Conservation (phyloP, 2,797 vertebrate species). For the Sus cebifrons region DNA sequence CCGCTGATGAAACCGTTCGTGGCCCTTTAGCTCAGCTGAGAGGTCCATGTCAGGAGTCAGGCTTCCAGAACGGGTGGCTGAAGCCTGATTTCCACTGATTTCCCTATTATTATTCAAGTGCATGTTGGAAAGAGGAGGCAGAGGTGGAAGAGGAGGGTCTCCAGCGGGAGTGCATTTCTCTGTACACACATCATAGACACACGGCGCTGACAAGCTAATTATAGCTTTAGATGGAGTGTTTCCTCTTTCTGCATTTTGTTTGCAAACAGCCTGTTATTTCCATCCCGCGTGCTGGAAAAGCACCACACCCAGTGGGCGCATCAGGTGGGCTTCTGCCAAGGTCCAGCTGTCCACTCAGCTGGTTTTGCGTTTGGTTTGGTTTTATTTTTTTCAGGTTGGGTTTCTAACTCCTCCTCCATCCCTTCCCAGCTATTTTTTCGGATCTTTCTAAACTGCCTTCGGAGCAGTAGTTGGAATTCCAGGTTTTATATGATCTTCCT, state of each 20-base stretch:
- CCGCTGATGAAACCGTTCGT: neutral
- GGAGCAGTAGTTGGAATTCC: neutral
- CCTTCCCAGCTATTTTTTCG: neutral
- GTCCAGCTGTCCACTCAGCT: neutral
- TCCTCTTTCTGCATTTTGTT: conserved; percentile 77
- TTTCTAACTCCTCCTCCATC: neutral
- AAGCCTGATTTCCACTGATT: neutral
- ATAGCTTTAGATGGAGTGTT: conserved; percentile 77
- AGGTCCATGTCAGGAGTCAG: neutral
- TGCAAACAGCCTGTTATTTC: conserved; percentile 85
- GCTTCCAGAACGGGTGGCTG: neutral
- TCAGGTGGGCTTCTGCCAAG: neutral
- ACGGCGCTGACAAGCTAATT: conserved; percentile 74
- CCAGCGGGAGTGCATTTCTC: conserved; percentile 30
- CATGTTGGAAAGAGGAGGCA: neutral
- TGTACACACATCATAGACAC: neutral
- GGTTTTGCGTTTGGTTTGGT: neutral
- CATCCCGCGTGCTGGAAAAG: conserved; percentile 68
- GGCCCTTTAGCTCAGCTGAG: neutral
- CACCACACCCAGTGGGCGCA: conserved; percentile 45
- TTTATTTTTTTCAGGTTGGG: neutral
- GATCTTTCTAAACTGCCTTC: neutral
- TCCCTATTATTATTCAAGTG: conserved; percentile 20
- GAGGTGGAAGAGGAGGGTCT: conserved; percentile 15
- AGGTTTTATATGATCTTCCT: neutral